phyloP scores from a whole-genome alignment of 2,113 vertebrate genomes.

The Sminthopsis crassicaudata region DNA sequence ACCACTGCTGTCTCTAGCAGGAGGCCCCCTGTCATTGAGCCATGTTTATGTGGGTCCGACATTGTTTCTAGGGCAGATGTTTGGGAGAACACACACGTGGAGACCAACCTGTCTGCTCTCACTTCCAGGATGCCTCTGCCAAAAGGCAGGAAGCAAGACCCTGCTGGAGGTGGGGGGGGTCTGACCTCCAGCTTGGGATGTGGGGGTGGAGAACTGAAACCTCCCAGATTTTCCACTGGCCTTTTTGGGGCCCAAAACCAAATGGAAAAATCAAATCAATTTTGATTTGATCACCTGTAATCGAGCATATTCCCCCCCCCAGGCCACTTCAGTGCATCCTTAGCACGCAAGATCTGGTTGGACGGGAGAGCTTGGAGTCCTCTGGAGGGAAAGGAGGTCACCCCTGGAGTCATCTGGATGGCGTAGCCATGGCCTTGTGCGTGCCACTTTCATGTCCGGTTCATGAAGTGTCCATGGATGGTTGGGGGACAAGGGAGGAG shows the following conservation, averaged over 20 bases:
- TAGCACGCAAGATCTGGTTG: neutral
- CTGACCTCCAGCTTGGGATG: neutral
- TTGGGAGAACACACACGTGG: constrained; percentile 37
- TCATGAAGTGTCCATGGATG: neutral
- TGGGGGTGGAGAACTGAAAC: neutral
- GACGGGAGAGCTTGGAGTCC: neutral
- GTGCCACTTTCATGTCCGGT: neutral
- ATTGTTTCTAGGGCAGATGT: constrained; percentile 40
- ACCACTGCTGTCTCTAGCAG: neutral
- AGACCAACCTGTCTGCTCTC: constrained; percentile 33
- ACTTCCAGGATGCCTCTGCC: neutral
- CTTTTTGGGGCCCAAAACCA: neutral
- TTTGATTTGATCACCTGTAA: too few relatives aligned
- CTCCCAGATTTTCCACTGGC: neutral
- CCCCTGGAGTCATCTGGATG: neutral
- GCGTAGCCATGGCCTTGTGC: too few relatives aligned
- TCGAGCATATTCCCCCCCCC: fast-evolving
- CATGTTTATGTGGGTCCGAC: constrained; percentile 20
- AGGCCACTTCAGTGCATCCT: neutral
- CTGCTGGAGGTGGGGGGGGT: neutral
- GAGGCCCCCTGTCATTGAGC: neutral
- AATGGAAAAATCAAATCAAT: neutral
- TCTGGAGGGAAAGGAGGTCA: neutral
- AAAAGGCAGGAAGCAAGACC: neutral
- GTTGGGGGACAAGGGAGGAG: neutral